A percentile compares a stretch with the other conserved stretches of the same genome.
phyloP scores from a whole-genome alignment of 2,113 vertebrate genomes.

The Archilochus colubris region DNA sequence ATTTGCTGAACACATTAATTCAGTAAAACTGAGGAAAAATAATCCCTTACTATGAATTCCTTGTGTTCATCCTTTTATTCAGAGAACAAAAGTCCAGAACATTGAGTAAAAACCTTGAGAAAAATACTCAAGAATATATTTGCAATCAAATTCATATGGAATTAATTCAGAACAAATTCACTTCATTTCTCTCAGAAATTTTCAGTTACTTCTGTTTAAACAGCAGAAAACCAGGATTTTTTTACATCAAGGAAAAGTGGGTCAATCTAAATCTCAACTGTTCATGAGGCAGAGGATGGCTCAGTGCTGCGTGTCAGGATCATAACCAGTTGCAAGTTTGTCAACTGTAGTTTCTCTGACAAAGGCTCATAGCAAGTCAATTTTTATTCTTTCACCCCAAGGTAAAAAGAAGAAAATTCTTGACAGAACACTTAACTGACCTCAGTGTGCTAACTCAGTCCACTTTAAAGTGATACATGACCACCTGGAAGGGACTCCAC shows the following conservation, averaged over 20 bases:
- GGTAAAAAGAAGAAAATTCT: neutral
- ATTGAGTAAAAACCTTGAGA: neutral
- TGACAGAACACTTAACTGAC: slow-evolving; percentile 11
- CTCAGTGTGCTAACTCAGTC: slow-evolving; percentile 19
- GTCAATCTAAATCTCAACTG: neutral
- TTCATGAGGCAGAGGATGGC: neutral
- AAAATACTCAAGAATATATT: neutral
- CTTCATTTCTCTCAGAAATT: neutral
- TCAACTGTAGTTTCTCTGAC: neutral
- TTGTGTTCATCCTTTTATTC: neutral
- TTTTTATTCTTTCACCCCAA: neutral
- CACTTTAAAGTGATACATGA: slow-evolving; percentile 19
- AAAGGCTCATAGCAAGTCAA: neutral
- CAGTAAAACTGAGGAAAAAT: neutral
- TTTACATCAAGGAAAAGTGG: neutral
- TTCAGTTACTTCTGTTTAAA: neutral
- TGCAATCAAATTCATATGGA: neutral
- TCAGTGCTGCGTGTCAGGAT: neutral
- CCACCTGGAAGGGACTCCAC: neutral
- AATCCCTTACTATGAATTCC: neutral
- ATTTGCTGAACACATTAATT: neutral
- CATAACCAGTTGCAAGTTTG: neutral
- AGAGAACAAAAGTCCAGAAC: neutral
- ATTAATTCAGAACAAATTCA: neutral
- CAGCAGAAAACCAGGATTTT: neutral